Conservation (phyloP, 1,140 invertebrate species). For the Chrysoperla carnea region DNA sequence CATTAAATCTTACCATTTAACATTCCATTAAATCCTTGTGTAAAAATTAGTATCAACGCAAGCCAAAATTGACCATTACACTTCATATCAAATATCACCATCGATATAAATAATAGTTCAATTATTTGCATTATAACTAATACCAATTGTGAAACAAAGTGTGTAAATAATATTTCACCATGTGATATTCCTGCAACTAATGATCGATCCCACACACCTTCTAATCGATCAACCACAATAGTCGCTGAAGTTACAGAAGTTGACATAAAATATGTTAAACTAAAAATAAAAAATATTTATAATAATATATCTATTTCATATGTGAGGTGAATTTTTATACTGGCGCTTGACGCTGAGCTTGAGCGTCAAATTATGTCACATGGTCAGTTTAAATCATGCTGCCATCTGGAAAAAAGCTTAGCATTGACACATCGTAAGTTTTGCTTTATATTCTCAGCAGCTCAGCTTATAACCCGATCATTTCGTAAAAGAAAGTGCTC, state of each 20-base stretch:
- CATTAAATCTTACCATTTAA: constrained; percentile 28
- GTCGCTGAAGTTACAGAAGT: constrained; percentile 58
- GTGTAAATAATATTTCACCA: constrained; percentile 39
- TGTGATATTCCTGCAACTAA: constrained; percentile 47
- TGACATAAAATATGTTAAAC: constrained; percentile 62
- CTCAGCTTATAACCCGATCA: no score
- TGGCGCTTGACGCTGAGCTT: no score
- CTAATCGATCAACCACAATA: constrained; percentile 63
- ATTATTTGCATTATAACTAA: constrained; percentile 37
- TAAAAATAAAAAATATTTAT: constrained; percentile 20
- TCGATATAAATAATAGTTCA: constrained; percentile 23
- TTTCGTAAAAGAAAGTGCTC: no score
- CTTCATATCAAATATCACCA: constrained; percentile 22
- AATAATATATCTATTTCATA: neutral
- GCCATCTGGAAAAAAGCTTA: no score
- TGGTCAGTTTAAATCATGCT: no score
- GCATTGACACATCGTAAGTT: no score
- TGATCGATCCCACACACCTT: constrained; percentile 60
- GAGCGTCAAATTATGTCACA: no score
- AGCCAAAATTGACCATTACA: constrained; percentile 22
- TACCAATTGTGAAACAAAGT: constrained; percentile 57
- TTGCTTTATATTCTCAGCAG: no score
- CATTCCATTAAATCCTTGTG: constrained; percentile 32
- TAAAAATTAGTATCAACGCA: constrained; percentile 19
- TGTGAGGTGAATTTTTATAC: no score